phyloP scores from a whole-genome alignment of 2,888 invertebrate species.

The Exocentrus adspersus region DNA sequence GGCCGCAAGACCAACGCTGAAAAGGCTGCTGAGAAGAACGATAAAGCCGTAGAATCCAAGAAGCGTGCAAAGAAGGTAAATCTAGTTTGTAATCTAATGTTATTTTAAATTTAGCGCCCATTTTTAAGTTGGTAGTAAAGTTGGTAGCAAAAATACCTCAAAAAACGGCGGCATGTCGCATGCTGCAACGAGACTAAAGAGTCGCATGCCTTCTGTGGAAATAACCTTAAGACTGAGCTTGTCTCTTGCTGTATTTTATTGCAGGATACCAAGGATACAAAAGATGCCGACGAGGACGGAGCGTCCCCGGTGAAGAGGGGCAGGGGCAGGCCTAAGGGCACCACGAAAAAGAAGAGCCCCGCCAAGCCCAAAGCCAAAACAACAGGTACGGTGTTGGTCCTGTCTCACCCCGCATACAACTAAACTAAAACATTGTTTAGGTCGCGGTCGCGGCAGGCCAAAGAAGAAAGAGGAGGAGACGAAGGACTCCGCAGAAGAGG shows the following conservation, averaged over 20 bases:
- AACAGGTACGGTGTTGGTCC: no score
- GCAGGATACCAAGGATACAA: conserved; percentile 5
- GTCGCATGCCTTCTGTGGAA: no score
- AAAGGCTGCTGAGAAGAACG: conserved; percentile 48
- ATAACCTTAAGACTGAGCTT: no score
- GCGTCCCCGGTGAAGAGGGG: conserved; percentile 65
- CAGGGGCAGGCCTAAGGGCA: conserved; percentile 68
- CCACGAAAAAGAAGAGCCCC: conserved; percentile 64
- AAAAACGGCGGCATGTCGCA: no score
- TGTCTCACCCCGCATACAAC: no score
- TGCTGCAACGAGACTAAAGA: no score
- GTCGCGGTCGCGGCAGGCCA: conserved; percentile 63
- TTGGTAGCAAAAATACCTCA: no score
- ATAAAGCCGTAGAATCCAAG: conserved; percentile 48
- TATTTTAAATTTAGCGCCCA: no score
- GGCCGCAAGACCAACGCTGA: conserved; percentile 61
- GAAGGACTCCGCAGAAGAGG: conserved; percentile 62
- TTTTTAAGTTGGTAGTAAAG: no score
- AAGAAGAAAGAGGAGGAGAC: conserved; percentile 62
- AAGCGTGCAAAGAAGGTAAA: conserved; percentile 51
- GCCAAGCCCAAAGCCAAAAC: conserved; percentile 61
- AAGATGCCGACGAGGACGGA: conserved; percentile 53
- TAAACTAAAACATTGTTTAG: conserved; percentile 9
- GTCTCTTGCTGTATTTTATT: background rate
- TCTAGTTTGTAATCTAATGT: no score